These are phyloP conservation scores for Zophobas morio DNA, from an alignment of 1,140 invertebrate species.

Conservation along the genomic window DNA sequence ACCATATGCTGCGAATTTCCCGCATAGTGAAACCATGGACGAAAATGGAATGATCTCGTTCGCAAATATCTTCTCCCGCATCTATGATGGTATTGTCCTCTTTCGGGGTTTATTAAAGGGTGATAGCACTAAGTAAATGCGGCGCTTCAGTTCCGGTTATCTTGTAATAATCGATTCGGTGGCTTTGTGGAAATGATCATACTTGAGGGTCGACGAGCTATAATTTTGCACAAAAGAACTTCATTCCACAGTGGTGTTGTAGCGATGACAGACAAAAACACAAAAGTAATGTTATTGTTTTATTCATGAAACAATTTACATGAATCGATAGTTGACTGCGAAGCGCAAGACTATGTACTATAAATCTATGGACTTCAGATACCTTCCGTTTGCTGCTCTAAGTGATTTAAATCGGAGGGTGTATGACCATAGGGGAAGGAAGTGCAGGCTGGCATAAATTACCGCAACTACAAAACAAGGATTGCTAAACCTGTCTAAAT, in stretches of 20 bases:
- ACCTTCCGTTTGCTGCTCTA: conserved; percentile 15
- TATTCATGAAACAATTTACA: conserved; percentile 36
- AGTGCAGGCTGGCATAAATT: too few relatives aligned
- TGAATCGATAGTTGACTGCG: conserved; percentile 26
- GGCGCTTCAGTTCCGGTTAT: background rate
- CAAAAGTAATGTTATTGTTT: conserved; percentile 14
- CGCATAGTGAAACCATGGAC: background rate
- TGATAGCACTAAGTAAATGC: conserved; percentile 8
- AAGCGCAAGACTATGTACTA: conserved; percentile 18
- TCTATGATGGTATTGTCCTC: conserved; percentile 7
- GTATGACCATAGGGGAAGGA: background rate
- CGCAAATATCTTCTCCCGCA: background rate
- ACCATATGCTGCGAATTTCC: background rate
- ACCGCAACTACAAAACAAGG: too few relatives aligned
- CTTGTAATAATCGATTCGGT: conserved; percentile 11
- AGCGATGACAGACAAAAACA: conserved; percentile 7
- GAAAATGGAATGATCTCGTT: conserved; percentile 3
- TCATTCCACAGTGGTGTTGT: background rate
- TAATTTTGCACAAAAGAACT: background rate
- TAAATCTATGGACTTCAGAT: conserved; percentile 22
- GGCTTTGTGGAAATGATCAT: background rate
- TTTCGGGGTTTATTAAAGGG: conserved; percentile 1
- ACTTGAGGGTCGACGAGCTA: background rate
- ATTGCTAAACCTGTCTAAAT: too few relatives aligned
- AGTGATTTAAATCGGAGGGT: conserved; percentile 34